phyloP scores from a whole-genome alignment of 2,888 invertebrate genomes.

The Ichneumoninae sp. region DNA sequence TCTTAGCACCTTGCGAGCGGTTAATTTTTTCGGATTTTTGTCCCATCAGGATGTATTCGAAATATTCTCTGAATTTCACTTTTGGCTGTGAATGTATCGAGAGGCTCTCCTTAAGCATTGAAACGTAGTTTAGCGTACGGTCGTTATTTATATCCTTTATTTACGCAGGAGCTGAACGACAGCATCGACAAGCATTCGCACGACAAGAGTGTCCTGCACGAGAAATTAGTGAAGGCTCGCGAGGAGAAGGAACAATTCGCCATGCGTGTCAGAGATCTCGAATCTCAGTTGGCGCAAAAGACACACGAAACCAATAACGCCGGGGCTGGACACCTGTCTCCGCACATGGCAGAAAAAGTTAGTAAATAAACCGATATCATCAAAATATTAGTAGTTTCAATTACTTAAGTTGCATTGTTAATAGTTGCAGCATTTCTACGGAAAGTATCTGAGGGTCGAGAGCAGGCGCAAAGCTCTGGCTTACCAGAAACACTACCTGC shows the following conservation, averaged over 20 bases:
- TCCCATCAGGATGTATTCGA: not conserved
- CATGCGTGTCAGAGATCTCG: constrained; percentile 72
- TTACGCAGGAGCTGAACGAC: constrained; percentile 73
- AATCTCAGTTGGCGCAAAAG: constrained; percentile 72
- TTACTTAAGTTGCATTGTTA: constrained; percentile 24
- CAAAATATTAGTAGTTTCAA: not conserved
- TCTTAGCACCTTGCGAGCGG: too few relatives aligned
- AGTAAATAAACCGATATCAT: constrained; percentile 55
- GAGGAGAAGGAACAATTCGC: constrained; percentile 77
- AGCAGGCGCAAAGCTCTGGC: constrained; percentile 94
- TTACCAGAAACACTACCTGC: constrained; percentile 95
- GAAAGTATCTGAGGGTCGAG: constrained; percentile 91
- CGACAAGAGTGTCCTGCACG: constrained; percentile 76
- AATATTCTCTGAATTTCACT: not conserved
- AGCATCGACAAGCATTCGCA: constrained; percentile 72
- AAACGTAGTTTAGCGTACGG: not conserved
- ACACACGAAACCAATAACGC: constrained; percentile 27
- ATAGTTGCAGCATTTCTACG: constrained; percentile 87
- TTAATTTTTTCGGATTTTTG: too few relatives aligned
- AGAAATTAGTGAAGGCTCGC: constrained; percentile 74
- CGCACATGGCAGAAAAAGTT: constrained; percentile 59
- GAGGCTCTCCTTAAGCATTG: too few relatives aligned
- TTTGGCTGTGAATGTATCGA: not conserved
- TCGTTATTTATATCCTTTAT: not conserved
- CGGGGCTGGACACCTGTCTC: constrained; percentile 24